phyloP scores from a whole-genome alignment of 2,113 vertebrate species.

The Petrocephalus microphthalmus region DNA sequence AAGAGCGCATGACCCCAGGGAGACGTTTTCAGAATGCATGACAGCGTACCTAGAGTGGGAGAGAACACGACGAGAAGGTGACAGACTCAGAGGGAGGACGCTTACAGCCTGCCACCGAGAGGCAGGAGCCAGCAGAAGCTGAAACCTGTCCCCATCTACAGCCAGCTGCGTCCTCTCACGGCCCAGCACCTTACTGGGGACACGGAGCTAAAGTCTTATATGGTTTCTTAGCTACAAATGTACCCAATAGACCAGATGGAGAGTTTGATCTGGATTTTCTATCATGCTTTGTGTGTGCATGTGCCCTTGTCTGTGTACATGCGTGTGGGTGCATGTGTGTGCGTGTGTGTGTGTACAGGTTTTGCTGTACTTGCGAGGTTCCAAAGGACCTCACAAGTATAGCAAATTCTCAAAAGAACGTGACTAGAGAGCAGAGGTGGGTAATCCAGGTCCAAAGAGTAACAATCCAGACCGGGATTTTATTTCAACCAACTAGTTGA shows the following conservation, averaged over 20 bases:
- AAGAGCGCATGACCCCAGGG: neutral
- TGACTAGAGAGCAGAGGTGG: too few species aligned
- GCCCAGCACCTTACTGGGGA: neutral
- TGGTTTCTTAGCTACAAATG: neutral
- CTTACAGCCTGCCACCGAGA: neutral
- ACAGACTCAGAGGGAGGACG: neutral
- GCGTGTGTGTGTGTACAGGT: too few species aligned
- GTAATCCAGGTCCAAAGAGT: too few species aligned
- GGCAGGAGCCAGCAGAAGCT: neutral
- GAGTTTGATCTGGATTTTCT: neutral
- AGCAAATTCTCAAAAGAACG: too few species aligned
- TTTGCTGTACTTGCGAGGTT: too few species aligned
- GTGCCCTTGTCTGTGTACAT: too few species aligned
- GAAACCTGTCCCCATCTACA: neutral
- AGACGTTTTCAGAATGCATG: neutral
- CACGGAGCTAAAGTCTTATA: neutral
- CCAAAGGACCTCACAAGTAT: too few species aligned
- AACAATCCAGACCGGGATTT: too few species aligned
- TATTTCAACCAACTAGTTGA: too few species aligned
- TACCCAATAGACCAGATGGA: neutral
- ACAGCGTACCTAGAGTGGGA: neutral
- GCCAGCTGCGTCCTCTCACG: neutral
- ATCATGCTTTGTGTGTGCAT: neutral
- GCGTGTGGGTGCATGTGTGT: neutral
- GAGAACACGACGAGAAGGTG: neutral